Evolutionary conservation across 2,113 vertebrate genomes (phyloP).

Genomic region (Mustela lutreola): DNA sequence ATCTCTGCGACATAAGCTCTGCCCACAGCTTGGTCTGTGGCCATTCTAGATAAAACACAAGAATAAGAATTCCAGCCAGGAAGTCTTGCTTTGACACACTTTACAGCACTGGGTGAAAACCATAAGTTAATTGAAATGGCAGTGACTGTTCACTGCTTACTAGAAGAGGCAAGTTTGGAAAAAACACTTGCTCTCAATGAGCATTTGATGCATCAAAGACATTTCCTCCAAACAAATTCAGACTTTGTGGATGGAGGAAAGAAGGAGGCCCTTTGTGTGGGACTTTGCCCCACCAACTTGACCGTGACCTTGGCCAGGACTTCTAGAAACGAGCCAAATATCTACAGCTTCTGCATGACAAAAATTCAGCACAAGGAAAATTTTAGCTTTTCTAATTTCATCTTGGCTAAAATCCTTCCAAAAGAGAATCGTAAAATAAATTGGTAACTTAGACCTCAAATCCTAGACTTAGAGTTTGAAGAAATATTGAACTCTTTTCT

Average conservation of each 20-base stretch:
- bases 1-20: neutral
- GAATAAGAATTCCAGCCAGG: slow-evolving; percentile 4
- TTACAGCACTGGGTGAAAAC: neutral
- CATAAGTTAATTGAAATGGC: neutral
- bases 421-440: neutral
- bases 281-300: neutral
- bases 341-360: neutral
- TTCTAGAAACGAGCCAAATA: neutral
- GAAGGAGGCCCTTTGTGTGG: neutral
- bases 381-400: slow-evolving; percentile 10
- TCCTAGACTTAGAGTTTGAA: neutral
- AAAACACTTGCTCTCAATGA: neutral
- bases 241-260: neutral
- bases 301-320: neutral
- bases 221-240: neutral
- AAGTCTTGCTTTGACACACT: neutral
- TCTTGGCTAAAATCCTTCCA: neutral
- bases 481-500: neutral
- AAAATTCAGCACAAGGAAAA: neutral
- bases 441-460: neutral
- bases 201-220: neutral
- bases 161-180: neutral
- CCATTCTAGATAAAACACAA: neutral
- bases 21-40: neutral
- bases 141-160: neutral